phyloP scores from a whole-genome alignment of 2,113 vertebrate species.

The Melanerpes aurifrons region DNA sequence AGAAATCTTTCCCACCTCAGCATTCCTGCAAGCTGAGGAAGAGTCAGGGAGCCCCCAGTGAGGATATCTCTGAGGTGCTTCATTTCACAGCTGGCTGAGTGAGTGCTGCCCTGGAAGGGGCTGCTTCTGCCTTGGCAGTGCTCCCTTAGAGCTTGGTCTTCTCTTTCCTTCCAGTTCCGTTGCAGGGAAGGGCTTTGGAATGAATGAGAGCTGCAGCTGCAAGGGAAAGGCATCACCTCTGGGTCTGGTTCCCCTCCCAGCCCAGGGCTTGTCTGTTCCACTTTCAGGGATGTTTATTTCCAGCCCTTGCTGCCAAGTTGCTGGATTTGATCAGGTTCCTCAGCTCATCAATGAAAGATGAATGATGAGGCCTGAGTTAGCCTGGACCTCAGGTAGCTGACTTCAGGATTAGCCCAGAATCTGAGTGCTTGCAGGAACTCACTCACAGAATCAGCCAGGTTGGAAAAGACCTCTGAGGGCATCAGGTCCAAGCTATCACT shows the following conservation, averaged over 20 bases:
- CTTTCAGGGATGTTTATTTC: neutral
- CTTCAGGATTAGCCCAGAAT: neutral
- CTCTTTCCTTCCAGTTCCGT: neutral
- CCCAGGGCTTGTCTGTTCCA: neutral
- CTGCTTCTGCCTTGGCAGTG: slow-evolving; percentile 12
- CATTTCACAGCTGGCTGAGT: slow-evolving; percentile 30
- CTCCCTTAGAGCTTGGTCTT: neutral
- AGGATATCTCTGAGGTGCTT: slow-evolving; percentile 3
- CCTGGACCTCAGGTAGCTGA: neutral
- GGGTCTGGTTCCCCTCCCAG: neutral
- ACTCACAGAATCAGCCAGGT: neutral
- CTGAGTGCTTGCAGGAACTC: neutral
- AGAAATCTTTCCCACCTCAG: neutral
- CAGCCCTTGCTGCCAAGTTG: neutral
- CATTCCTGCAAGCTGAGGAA: neutral
- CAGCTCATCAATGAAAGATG: neutral
- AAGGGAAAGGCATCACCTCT: neutral
- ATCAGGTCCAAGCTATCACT: no score
- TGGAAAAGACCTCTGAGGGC: no score
- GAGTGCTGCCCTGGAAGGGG: neutral
- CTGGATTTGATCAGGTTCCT: neutral
- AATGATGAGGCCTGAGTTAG: neutral
- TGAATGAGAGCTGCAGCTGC: neutral
- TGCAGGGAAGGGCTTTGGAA: neutral
- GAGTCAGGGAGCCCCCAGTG: neutral